Conservation (phyloP, 1,140 invertebrate genomes). For the Dendroctonus valens region DNA sequence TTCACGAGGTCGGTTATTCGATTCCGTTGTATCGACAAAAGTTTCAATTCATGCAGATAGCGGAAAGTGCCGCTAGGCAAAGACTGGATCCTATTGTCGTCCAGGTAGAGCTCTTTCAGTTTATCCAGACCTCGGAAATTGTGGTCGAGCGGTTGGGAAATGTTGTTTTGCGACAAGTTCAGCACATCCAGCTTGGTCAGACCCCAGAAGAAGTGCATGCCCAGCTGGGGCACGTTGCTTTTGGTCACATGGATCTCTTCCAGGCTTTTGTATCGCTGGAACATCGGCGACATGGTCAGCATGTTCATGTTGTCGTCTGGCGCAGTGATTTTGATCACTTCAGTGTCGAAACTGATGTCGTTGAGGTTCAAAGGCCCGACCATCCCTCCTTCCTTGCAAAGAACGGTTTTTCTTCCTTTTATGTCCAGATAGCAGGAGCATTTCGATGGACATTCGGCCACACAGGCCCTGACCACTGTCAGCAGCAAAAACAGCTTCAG, state of each 20-base stretch:
- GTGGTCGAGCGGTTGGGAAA: slow-evolving; percentile 73
- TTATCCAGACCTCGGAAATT: slow-evolving; percentile 78
- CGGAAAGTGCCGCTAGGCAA: slow-evolving; percentile 75
- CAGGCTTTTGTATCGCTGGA: slow-evolving; percentile 64
- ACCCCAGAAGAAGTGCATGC: slow-evolving; percentile 75
- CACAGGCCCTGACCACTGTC: slow-evolving; percentile 48
- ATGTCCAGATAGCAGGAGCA: slow-evolving; percentile 44
- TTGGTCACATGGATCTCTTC: slow-evolving; percentile 73
- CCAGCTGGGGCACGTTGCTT: slow-evolving; percentile 75
- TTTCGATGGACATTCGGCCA: slow-evolving; percentile 46
- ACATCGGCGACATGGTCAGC: slow-evolving; percentile 72
- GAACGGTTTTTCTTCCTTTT: slow-evolving; percentile 42
- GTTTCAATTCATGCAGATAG: slow-evolving; percentile 63
- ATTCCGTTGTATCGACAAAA: slow-evolving; percentile 70
- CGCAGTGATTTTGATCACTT: slow-evolving; percentile 69
- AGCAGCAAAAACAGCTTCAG: neutral
- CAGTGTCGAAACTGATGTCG: slow-evolving; percentile 60
- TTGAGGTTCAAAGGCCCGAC: slow-evolving; percentile 58
- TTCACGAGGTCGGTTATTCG: slow-evolving; percentile 66
- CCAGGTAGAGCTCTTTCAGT: slow-evolving; percentile 79
- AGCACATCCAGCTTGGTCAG: slow-evolving; percentile 65
- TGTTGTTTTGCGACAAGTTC: slow-evolving; percentile 74
- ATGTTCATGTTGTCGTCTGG: slow-evolving; percentile 63
- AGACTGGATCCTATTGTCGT: slow-evolving; percentile 73
- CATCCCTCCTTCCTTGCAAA: slow-evolving; percentile 61